Conservation (phyloP, 2,113 vertebrate genomes). For the Callorhinus ursinus region DNA sequence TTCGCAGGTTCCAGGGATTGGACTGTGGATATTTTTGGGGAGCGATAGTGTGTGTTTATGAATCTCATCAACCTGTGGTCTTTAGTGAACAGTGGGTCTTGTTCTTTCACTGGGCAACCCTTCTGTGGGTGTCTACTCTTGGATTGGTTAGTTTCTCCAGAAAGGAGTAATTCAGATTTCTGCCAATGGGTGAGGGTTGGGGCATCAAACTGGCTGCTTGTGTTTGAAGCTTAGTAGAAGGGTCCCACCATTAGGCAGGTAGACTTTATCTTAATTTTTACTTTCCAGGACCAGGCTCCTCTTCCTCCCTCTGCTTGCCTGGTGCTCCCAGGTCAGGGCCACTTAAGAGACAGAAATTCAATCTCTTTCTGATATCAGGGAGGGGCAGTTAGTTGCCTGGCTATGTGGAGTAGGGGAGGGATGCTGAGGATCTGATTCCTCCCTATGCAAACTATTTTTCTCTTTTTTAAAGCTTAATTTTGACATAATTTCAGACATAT, state of each 20-base stretch:
- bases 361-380: background rate
- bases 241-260: background rate
- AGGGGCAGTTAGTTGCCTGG: background rate
- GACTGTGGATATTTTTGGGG: background rate
- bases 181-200: background rate
- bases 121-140: background rate
- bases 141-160: background rate
- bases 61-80: background rate
- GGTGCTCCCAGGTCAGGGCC: background rate
- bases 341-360: background rate
- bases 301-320: background rate
- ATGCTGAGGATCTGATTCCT: background rate
- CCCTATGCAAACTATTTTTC: background rate
- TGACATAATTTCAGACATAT: background rate
- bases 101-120: background rate
- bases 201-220: background rate
- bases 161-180: background rate
- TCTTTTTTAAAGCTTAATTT: background rate
- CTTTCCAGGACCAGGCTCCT: background rate
- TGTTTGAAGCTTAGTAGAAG: background rate
- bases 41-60: fast-evolving
- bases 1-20: background rate
- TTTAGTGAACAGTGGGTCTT: background rate
- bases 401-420: background rate
- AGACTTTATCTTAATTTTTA: background rate